These are phyloP conservation scores for Karalla daura DNA, from an alignment of 2,797 vertebrate genomes.

Conservation along the genomic window DNA sequence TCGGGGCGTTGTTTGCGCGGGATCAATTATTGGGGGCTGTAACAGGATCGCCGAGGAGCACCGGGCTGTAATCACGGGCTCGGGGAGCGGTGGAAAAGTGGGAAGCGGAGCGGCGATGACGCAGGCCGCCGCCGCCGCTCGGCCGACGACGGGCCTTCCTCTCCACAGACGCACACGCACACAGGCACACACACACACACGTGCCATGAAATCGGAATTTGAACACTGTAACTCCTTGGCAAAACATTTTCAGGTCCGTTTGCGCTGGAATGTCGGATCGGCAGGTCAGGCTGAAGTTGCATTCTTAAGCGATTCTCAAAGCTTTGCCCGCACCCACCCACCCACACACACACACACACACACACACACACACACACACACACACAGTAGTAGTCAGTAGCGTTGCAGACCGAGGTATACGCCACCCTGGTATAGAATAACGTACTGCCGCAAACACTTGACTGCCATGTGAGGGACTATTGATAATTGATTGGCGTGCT, in stretches of 20 bases:
- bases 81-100: conserved; percentile 69
- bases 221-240: neutral
- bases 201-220: neutral
- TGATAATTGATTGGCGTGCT: conserved; percentile 26
- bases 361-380: no score
- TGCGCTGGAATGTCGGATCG: neutral
- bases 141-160: conserved; percentile 13
- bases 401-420: neutral
- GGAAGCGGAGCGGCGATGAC: conserved; percentile 31
- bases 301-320: neutral
- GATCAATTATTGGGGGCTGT: conserved; percentile 83
- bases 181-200: neutral
- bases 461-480: conserved; percentile 39
- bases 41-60: conserved; percentile 79
- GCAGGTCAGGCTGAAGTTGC: neutral
- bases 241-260: conserved; percentile 7
- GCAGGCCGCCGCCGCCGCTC: conserved; percentile 20
- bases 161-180: neutral
- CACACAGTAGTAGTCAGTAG: no score
- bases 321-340: neutral
- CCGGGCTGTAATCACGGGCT: conserved; percentile 79
- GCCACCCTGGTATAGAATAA: conserved; percentile 1
- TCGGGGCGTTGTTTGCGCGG: conserved; percentile 74
- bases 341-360: no score
- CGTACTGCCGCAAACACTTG: conserved; percentile 7